Base-by-base conservation (phyloP, 1,140 invertebrate species). In the Caenorhabditis inopinata region DNA sequence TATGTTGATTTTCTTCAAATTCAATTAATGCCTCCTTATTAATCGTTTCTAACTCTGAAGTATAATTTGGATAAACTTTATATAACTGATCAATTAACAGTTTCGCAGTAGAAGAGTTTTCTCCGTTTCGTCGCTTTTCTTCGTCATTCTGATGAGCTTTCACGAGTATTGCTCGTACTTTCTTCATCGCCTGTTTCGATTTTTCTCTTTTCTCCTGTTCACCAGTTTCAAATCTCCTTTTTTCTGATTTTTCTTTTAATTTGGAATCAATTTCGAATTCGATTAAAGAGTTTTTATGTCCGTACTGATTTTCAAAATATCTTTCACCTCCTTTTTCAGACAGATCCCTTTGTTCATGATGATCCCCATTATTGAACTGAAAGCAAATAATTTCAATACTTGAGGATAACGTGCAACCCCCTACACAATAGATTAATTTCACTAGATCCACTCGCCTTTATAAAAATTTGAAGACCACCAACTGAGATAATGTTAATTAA, bases 371-470 rank as follows among this genome's bases (percentile, higher is more conserved):
- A 25, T 21, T 76, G 58, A 68, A 38, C 51, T 81, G 16, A 75
- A 42, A 85, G 16, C 49, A 87, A 83, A 49, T 87, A 84, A n/a
- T 87, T 35, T 23, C 18, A 1, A 38, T 1, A n/a, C n/a, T n/a
- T n/a, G n/a, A n/a, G n/a, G n/a, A n/a, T n/a, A n/a, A n/a, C n/a
- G n/a, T n/a, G n/a, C n/a, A n/a, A n/a, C n/a, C n/a, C n/a, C n/a
- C n/a, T n/a, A n/a, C n/a, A n/a, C n/a, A n/a, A n/a, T n/a, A n/a
- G n/a, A n/a, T n/a, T n/a, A n/a, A n/a, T n/a, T n/a, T n/a, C n/a
- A n/a, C n/a, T n/a, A n/a, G n/a, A n/a, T n/a, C n/a, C n/a, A n/a
- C n/a, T n/a, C n/a, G n/a, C n/a, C n/a, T n/a, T n/a, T n/a, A n/a
- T n/a, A n/a, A n/a, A n/a, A n/a, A n/a, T n/a, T n/a, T n/a, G n/a